Percentiles rank a stretch among this genome's conserved stretches.
Conservation (phyloP, 23 tunicate genomes). For the Aplidium turbinatum region DNA sequence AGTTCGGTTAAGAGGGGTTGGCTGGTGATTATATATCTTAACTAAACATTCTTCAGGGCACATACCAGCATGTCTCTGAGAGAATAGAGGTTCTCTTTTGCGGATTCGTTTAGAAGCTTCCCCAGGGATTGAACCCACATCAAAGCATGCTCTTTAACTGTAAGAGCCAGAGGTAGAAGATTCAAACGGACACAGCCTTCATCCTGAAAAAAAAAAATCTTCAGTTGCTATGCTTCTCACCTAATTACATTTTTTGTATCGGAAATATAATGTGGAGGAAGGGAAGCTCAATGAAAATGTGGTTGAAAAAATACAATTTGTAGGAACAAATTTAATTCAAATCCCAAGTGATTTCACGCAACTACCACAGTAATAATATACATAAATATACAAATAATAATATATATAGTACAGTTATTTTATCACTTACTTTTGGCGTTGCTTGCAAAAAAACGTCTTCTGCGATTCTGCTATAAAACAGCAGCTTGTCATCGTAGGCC, state of each 20-base stretch:
- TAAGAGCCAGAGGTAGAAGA: constrained; percentile 73
- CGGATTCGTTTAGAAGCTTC: constrained; percentile 80
- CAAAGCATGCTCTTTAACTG: constrained; percentile 87
- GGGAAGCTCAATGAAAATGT: no score
- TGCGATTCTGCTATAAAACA: constrained; percentile 87
- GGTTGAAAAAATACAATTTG: no score
- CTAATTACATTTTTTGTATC: no score
- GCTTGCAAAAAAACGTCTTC: constrained; percentile 88
- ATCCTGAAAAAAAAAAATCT: constrained; percentile 52
- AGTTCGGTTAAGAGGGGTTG: neutral
- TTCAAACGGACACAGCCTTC: constrained; percentile 82
- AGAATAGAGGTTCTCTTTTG: constrained; percentile 71
- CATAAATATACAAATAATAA: no score
- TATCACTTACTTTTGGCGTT: constrained; percentile 55
- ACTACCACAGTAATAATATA: no score
- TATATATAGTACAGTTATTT: no score
- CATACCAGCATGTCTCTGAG: constrained; percentile 68
- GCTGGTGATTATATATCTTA: neutral
- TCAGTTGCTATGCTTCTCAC: no score
- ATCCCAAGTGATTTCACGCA: neutral
- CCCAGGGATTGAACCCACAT: constrained; percentile 90
- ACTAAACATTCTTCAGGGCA: no score
- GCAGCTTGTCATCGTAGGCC: constrained; percentile 88
- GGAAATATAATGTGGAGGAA: no score
- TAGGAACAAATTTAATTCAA: no score